Conservation (phyloP, 2,888 invertebrate species). For the Ophion obscuratus region DNA sequence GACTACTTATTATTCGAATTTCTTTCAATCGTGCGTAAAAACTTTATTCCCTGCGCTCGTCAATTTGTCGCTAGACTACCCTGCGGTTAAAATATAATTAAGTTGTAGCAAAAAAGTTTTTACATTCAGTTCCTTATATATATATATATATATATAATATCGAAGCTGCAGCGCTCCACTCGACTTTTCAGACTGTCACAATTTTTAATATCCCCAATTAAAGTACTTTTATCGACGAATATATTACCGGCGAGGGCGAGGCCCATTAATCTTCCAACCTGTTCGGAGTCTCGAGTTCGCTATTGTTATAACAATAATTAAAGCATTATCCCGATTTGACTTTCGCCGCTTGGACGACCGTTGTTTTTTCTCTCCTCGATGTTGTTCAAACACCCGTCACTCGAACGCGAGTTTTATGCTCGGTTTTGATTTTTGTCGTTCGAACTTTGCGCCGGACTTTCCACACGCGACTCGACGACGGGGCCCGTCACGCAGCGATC, state of each 20-base stretch:
- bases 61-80: too few species aligned
- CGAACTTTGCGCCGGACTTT: slow-evolving; percentile 4
- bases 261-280: slow-evolving; percentile 32
- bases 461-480: slow-evolving; percentile 34
- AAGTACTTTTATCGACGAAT: slow-evolving; percentile 22
- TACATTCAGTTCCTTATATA: too few species aligned
- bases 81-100: too few species aligned
- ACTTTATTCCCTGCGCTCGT: too few species aligned
- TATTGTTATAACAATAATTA: slow-evolving; percentile 11
- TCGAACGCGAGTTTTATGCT: slow-evolving; percentile 36
- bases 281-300: slow-evolving; percentile 16
- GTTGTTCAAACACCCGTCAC: slow-evolving; percentile 45
- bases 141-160: too few species aligned
- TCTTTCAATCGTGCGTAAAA: too few species aligned
- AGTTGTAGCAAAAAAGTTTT: too few species aligned
- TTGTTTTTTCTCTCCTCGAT: slow-evolving; percentile 18
- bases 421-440: slow-evolving; percentile 27
- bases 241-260: neutral
- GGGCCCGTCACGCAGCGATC: neutral
- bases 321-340: slow-evolving; percentile 13
- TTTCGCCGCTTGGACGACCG: neutral
- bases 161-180: too few species aligned
- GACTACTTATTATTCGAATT: too few species aligned
- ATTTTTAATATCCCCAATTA: slow-evolving; percentile 17
- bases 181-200: neutral